Evolutionary conservation across 2,888 invertebrate species (phyloP).

Genomic region (Tinea trinotella): DNA sequence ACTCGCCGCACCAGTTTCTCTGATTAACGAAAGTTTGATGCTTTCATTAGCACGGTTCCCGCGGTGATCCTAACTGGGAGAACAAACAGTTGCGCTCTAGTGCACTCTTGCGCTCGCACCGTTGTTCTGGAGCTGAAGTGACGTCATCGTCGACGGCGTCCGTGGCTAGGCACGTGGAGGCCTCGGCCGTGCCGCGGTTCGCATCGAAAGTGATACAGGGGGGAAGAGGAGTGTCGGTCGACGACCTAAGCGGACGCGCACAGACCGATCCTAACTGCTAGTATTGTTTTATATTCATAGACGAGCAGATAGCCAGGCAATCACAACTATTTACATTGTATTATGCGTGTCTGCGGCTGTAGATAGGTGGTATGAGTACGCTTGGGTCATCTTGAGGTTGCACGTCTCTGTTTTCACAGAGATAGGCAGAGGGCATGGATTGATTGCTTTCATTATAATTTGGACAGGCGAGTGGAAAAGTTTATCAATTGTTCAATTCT

Average conservation of each 20-base stretch:
- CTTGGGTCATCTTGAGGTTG: too few species aligned
- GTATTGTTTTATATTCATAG: slow-evolving; percentile 54
- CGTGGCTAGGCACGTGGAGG: slow-evolving; percentile 55
- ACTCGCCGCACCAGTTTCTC: not conserved
- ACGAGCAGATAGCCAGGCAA: not conserved
- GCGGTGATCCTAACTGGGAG: not conserved
- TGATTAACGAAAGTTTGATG: not conserved
- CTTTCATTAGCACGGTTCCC: slow-evolving; percentile 11
- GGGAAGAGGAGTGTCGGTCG: slow-evolving; percentile 39
- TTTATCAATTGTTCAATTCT: too few species aligned
- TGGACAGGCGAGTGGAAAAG: too few species aligned
- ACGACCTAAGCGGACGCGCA: slow-evolving; percentile 49
- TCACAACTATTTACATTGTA: not conserved
- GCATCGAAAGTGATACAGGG: slow-evolving; percentile 64
- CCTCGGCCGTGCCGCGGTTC: slow-evolving; percentile 47
- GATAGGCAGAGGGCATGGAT: too few species aligned
- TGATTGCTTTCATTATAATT: too few species aligned
- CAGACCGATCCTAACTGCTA: slow-evolving; percentile 60
- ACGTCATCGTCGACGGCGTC: slow-evolving; percentile 49
- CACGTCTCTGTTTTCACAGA: too few species aligned
- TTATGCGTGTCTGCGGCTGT: not conserved
- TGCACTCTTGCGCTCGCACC: slow-evolving; percentile 17
- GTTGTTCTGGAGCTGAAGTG: slow-evolving; percentile 42
- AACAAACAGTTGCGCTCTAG: slow-evolving; percentile 13
- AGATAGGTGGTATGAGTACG: too few species aligned